phyloP scores from a whole-genome alignment of 2,797 vertebrate genomes.

The Sebastes kiyomatsui region DNA sequence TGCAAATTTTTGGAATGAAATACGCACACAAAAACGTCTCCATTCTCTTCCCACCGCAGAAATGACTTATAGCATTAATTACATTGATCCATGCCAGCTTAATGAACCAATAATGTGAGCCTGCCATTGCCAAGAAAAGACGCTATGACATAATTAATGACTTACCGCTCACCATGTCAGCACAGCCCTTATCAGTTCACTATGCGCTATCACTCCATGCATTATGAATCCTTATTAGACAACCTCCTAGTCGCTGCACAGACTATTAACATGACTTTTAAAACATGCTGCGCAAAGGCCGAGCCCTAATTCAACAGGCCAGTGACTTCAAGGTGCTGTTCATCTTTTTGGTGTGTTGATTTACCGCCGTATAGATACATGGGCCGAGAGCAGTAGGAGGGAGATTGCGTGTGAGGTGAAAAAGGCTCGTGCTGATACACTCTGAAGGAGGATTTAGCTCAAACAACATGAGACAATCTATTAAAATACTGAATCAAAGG shows the following conservation, averaged over 20 bases:
- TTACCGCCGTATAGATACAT: background rate
- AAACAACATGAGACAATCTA: conserved; percentile 38
- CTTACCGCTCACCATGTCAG: conserved; percentile 70
- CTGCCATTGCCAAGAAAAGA: conserved; percentile 75
- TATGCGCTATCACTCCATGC: conserved; percentile 60
- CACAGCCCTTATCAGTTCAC: conserved; percentile 75
- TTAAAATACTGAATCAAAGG: conserved; percentile 42
- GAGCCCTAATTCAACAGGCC: conserved; percentile 17
- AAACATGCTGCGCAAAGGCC: conserved; percentile 23
- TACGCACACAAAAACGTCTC: conserved; percentile 23
- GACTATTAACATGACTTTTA: conserved; percentile 45
- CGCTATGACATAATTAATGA: conserved; percentile 79
- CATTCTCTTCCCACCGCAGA: conserved; percentile 32
- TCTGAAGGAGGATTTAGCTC: conserved; percentile 27
- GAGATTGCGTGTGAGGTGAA: background rate
- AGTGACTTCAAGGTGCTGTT: conserved; percentile 21
- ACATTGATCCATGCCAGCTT: conserved; percentile 76
- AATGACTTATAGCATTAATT: conserved; percentile 77
- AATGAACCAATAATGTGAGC: conserved; percentile 78
- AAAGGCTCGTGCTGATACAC: conserved; percentile 14
- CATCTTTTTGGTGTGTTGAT: conserved; percentile 18
- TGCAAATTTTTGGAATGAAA: conserved; percentile 36
- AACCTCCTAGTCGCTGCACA: conserved; percentile 25
- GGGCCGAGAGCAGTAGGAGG: background rate
- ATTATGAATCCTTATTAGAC: conserved; percentile 68